A percentile compares a stretch with the other conserved stretches of the same genome.
Conservation (phyloP, 1,140 invertebrate genomes). For the Lutraria rhynchaena region DNA sequence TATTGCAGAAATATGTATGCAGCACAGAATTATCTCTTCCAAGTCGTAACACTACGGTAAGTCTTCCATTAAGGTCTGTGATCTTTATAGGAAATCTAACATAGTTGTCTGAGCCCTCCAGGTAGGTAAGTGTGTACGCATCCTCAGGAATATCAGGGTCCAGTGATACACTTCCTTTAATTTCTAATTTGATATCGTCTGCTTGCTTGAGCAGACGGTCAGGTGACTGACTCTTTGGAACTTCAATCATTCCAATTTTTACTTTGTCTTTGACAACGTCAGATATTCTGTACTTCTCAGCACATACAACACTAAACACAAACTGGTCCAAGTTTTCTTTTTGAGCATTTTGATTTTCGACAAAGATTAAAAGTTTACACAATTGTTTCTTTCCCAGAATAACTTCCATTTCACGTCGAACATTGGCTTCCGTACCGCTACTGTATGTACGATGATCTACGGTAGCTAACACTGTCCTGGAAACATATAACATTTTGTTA, state of each 20-base stretch:
- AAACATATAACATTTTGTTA: not conserved
- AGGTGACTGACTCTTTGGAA: slow-evolving; percentile 58
- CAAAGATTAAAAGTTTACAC: slow-evolving; percentile 54
- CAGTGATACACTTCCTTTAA: slow-evolving; percentile 43
- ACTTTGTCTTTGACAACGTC: slow-evolving; percentile 51
- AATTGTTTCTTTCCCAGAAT: slow-evolving; percentile 51
- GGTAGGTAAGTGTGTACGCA: slow-evolving; percentile 50
- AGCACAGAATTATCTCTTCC: slow-evolving; percentile 50
- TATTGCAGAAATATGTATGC: slow-evolving; percentile 51
- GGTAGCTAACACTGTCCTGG: slow-evolving; percentile 52
- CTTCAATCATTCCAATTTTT: slow-evolving; percentile 52
- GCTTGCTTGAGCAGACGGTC: slow-evolving; percentile 50
- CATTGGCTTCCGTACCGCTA: slow-evolving; percentile 11
- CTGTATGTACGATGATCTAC: slow-evolving; percentile 42
- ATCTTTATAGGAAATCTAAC: slow-evolving; percentile 55
- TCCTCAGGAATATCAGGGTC: slow-evolving; percentile 54
- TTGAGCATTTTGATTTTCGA: slow-evolving; percentile 42
- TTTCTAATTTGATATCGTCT: slow-evolving; percentile 56
- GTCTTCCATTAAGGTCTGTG: slow-evolving; percentile 24
- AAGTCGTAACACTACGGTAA: slow-evolving; percentile 45
- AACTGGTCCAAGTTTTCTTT: slow-evolving; percentile 33
- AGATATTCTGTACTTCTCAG: slow-evolving; percentile 48
- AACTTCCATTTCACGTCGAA: slow-evolving; percentile 52
- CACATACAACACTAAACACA: slow-evolving; percentile 44
- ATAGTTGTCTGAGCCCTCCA: slow-evolving; percentile 58